These are phyloP conservation scores for Podilymbus podiceps DNA, from an alignment of 2,113 vertebrate genomes.

Conservation along the genomic window DNA sequence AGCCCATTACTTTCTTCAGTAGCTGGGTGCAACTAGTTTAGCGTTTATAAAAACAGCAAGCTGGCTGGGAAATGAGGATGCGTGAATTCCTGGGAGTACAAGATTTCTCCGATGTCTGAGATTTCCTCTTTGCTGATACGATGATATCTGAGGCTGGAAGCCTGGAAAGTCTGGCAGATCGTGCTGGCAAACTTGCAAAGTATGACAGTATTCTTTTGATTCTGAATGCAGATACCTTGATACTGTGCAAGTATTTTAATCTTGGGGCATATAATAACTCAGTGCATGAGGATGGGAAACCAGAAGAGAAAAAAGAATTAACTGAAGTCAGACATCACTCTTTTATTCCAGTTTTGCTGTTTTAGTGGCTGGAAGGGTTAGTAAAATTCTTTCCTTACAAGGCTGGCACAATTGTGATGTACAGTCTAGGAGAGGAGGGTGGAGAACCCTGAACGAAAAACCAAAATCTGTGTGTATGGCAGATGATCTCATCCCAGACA, in stretches of 20 bases:
- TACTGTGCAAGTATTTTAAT: background rate
- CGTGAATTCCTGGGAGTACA: constrained; percentile 25
- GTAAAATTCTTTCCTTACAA: background rate
- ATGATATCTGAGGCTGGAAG: constrained; percentile 47
- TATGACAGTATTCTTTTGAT: constrained; percentile 27
- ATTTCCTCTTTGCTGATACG: constrained; percentile 57
- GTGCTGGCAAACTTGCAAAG: constrained; percentile 26
- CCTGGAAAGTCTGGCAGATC: constrained; percentile 53
- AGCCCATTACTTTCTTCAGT: background rate
- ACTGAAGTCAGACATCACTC: background rate
- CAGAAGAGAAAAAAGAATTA: background rate
- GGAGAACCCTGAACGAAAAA: background rate
- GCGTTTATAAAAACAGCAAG: background rate
- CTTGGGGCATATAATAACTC: background rate
- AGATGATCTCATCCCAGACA: background rate
- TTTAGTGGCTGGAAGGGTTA: background rate
- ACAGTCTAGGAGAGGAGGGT: background rate
- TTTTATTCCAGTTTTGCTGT: background rate
- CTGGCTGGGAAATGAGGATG: constrained; percentile 32
- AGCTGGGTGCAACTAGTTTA: background rate
- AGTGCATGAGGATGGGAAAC: background rate
- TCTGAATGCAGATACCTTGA: background rate
- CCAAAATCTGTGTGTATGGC: background rate
- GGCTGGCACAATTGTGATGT: rapidly evolving
- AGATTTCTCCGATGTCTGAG: constrained; percentile 20